Conservation (phyloP, 2,888 invertebrate genomes). For the Bembecia ichneumoniformis region DNA sequence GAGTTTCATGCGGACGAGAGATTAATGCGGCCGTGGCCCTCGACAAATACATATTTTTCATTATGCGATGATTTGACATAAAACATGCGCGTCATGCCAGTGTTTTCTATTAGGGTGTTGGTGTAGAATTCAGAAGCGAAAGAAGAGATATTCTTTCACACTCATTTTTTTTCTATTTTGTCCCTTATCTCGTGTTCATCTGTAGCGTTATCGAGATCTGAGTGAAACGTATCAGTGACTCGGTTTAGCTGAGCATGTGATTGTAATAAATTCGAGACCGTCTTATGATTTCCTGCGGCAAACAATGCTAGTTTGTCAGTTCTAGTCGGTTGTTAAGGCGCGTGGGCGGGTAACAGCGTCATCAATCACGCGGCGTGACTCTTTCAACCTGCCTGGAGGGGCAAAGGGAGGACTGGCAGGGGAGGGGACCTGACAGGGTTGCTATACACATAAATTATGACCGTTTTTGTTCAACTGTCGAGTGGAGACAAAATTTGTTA, state of each 20-base stretch:
- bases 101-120: constrained; percentile 42
- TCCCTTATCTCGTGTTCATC: not conserved
- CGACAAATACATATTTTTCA: constrained; percentile 55
- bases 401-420: constrained; percentile 13
- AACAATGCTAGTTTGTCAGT: constrained; percentile 59
- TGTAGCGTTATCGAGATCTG: not conserved
- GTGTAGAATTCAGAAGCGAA: constrained; percentile 24
- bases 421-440: constrained; percentile 30
- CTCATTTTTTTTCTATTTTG: not conserved
- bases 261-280: constrained; percentile 45
- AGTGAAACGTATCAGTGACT: not conserved
- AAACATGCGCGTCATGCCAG: constrained; percentile 48
- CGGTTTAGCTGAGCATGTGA: constrained; percentile 4
- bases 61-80: constrained; percentile 57
- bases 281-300: constrained; percentile 50
- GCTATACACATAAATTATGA: constrained; percentile 56
- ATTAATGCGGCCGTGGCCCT: constrained; percentile 40
- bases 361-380: constrained; percentile 68
- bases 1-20: constrained; percentile 44
- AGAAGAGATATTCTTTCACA: constrained; percentile 7
- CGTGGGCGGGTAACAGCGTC: constrained; percentile 55
- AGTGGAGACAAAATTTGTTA: constrained; percentile 58
- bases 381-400: constrained; percentile 65
- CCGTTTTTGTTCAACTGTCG: constrained; percentile 55
- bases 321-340: constrained; percentile 53